A percentile compares a stretch with the other conserved stretches of the same genome.
Conservation (phyloP, 2,797 vertebrate species). For the Paratrypauchen microcephalus region DNA sequence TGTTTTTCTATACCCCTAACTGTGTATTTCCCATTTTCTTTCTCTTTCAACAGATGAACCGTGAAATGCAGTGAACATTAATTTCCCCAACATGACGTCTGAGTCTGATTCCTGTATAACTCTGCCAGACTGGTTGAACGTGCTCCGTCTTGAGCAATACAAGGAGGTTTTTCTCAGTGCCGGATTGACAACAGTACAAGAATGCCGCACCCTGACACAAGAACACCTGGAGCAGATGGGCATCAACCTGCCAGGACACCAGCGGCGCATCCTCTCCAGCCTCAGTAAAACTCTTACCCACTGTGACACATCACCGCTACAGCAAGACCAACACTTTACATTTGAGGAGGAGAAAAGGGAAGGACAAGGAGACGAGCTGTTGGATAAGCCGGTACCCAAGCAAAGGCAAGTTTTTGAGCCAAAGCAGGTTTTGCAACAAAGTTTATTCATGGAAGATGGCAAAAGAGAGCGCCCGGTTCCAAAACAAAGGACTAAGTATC, state of each 20-base stretch:
- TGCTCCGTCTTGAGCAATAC: conserved; percentile 89
- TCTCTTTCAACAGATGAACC: conserved; percentile 42
- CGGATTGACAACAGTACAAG: conserved; percentile 66
- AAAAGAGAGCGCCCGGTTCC: conserved; percentile 75
- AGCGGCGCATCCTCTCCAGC: conserved; percentile 87
- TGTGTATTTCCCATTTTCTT: conserved; percentile 11
- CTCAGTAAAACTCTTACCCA: conserved; percentile 75
- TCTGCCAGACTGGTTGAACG: conserved; percentile 81
- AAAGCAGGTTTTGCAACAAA: conserved; percentile 27
- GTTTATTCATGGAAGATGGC: conserved; percentile 19
- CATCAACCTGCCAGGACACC: conserved; percentile 85
- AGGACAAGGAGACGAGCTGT: conserved; percentile 22
- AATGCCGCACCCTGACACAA: conserved; percentile 78
- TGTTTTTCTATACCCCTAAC: neutral
- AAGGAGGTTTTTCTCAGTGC: conserved; percentile 70
- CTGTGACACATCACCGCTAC: conserved; percentile 3
- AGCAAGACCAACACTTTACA: conserved; percentile 45
- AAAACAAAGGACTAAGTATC: conserved; percentile 83
- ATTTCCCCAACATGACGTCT: conserved; percentile 44
- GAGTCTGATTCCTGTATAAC: conserved; percentile 56
- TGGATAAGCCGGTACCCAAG: conserved; percentile 49
- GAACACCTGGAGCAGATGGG: conserved; percentile 80
- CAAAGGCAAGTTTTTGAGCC: conserved; percentile 40
- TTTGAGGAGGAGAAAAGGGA: conserved; percentile 1
- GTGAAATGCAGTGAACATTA: conserved; percentile 45